phyloP scores from a whole-genome alignment of 2,113 vertebrate genomes.

The Mustela nigripes region DNA sequence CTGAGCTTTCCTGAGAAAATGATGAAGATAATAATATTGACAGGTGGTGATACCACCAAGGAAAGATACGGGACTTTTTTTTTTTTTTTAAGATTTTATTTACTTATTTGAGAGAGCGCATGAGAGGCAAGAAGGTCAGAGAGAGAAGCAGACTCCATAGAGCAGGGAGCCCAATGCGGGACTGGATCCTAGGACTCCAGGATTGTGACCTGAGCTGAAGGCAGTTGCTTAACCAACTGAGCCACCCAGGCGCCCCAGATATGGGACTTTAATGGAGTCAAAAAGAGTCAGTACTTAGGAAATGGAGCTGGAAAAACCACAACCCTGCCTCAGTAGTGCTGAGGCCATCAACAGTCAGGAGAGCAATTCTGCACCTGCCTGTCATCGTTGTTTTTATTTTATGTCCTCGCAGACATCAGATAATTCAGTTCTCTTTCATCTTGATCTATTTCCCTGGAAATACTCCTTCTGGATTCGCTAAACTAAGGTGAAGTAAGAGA shows the following conservation, averaged over 20 bases:
- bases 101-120: too few species aligned
- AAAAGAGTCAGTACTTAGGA: neutral
- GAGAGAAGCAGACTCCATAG: too few species aligned
- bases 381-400: neutral
- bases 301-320: neutral
- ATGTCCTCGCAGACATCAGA: neutral
- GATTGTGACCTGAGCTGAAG: too few species aligned
- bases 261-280: neutral
- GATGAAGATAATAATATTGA: neutral
- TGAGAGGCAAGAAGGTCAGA: too few species aligned
- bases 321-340: neutral
- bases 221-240: too few species aligned
- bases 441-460: neutral
- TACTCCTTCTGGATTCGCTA: neutral
- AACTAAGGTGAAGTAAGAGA: slow-evolving; percentile 36
- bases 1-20: neutral
- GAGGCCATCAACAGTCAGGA: neutral
- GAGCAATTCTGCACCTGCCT: neutral
- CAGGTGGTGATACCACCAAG: neutral
- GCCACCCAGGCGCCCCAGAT: neutral
- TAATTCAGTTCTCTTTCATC: neutral
- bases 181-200: too few species aligned
- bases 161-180: too few species aligned
- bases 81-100: neutral
- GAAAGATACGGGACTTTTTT: neutral